A percentile compares a stretch with the other conserved stretches of the same genome.
Conservation (phyloP, 2,888 invertebrate species). For the Drosophila basisetae region DNA sequence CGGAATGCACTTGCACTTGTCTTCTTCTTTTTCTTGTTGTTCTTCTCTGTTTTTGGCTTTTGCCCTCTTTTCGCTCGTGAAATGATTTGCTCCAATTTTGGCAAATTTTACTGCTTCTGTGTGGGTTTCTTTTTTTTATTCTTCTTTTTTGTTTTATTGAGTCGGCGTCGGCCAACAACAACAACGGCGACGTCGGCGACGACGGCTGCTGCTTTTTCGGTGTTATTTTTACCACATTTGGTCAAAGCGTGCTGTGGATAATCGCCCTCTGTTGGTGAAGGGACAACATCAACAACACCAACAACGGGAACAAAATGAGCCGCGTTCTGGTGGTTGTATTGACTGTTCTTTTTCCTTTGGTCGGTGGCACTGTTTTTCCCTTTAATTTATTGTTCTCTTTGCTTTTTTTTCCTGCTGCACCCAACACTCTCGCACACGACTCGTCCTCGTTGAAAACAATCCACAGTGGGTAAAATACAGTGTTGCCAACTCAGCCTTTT, state of each 20-base stretch:
- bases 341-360: conserved; percentile 5
- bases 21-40: neutral
- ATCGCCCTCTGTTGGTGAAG: conserved; percentile 23
- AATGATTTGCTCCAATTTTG: conserved; percentile 46
- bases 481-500: conserved; percentile 50
- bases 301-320: conserved; percentile 34
- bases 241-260: conserved; percentile 53
- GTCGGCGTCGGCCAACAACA: conserved; percentile 50
- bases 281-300: conserved; percentile 1
- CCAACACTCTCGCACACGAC: conserved; percentile 48
- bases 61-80: conserved; percentile 44
- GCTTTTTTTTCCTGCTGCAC: conserved; percentile 36
- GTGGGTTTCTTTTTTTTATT: conserved; percentile 32
- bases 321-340: conserved; percentile 11
- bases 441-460: conserved; percentile 70
- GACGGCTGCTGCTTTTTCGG: conserved; percentile 38
- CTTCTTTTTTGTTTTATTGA: conserved; percentile 40
- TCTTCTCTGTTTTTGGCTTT: conserved; percentile 2
- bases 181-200: conserved; percentile 31
- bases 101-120: conserved; percentile 30
- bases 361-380: conserved; percentile 6
- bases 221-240: conserved; percentile 80
- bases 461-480: conserved; percentile 46
- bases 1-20: conserved; percentile 61
- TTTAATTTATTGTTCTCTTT: conserved; percentile 25